Conservation (phyloP, 2,888 invertebrate genomes). For the Dendrolimus pini region DNA sequence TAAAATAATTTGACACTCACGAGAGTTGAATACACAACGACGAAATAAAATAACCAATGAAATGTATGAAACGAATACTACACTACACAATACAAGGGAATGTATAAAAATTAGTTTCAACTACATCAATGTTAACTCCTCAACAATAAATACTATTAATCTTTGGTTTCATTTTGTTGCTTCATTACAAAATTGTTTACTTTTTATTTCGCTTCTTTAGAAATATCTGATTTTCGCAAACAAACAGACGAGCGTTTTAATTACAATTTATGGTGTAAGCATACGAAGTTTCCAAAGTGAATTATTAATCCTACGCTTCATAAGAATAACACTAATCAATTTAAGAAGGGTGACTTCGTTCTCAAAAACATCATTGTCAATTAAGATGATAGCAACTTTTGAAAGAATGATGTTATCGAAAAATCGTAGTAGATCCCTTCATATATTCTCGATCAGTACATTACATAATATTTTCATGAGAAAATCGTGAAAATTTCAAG, state of each 20-base stretch:
- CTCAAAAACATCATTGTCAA: too few species aligned
- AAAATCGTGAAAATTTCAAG: constrained; percentile 11
- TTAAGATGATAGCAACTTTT: too few species aligned
- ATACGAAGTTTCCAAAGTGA: constrained; percentile 25
- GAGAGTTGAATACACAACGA: not conserved
- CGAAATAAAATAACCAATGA: constrained; percentile 4
- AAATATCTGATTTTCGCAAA: constrained; percentile 23
- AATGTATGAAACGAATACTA: constrained; percentile 4
- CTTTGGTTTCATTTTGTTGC: constrained; percentile 71
- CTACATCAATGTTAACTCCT: constrained; percentile 59
- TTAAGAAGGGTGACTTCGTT: too few species aligned
- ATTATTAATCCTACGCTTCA: constrained; percentile 31
- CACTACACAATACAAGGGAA: constrained; percentile 36
- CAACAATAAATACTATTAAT: constrained; percentile 73
- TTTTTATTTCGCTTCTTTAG: constrained; percentile 18
- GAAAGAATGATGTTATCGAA: too few species aligned
- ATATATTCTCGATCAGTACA: constrained; percentile 13
- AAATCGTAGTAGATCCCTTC: constrained; percentile 5
- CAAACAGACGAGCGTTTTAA: constrained; percentile 22
- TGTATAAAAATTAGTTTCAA: constrained; percentile 66
- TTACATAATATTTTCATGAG: constrained; percentile 9
- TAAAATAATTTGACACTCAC: not conserved
- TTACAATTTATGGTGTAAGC: constrained; percentile 24
- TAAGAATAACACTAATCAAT: constrained; percentile 27
- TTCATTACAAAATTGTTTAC: constrained; percentile 48